phyloP scores from a whole-genome alignment of 2,113 vertebrate species.

The Tichodroma muraria region DNA sequence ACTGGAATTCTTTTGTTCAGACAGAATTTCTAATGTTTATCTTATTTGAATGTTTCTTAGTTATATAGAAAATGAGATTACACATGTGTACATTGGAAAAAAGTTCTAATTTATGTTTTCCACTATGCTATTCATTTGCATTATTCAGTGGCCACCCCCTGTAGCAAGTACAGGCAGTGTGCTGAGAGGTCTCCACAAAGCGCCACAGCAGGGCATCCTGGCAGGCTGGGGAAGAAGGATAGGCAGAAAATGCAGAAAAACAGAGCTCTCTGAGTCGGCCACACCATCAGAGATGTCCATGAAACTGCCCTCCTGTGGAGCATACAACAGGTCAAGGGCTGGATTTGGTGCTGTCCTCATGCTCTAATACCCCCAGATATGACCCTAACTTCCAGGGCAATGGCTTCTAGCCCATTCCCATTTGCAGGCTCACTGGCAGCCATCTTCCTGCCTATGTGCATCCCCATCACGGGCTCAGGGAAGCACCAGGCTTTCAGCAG shows the following conservation, averaged over 20 bases:
- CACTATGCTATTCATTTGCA: background rate
- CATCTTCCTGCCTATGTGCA: too few relatives aligned
- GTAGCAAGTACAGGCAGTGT: background rate
- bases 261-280: background rate
- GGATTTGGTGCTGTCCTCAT: background rate
- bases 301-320: background rate
- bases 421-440: background rate
- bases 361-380: rapidly evolving
- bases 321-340: background rate
- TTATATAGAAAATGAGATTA: background rate
- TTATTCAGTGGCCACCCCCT: background rate
- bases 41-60: background rate
- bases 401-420: background rate
- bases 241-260: background rate
- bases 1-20: background rate
- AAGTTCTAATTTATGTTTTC: background rate
- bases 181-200: background rate
- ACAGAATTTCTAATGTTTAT: background rate
- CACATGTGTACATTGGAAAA: background rate
- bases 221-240: background rate
- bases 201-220: rapidly evolving
- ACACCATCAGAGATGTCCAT: rapidly evolving
- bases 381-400: background rate
- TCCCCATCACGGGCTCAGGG: too few relatives aligned
- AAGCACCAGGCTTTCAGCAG: background rate